Evolutionary conservation across 2,888 invertebrate species (phyloP).

Genomic region (Notodonta ziczac): DNA sequence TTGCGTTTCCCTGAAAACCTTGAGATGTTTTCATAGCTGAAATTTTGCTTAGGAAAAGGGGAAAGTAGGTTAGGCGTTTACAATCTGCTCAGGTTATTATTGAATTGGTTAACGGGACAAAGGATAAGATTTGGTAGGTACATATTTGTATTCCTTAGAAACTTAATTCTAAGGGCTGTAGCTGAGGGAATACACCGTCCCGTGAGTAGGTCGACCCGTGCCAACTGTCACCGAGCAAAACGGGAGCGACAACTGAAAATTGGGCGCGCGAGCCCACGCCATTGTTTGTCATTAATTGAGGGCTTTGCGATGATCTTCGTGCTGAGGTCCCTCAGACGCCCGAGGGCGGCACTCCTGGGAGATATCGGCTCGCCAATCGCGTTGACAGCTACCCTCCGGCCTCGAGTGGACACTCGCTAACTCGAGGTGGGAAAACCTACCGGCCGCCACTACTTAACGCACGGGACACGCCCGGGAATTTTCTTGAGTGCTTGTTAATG

Average conservation of each 20-base stretch:
- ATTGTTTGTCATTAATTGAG: slow-evolving; percentile 82
- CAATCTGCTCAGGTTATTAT: not conserved
- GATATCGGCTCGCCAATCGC: slow-evolving; percentile 80
- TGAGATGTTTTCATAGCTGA: not conserved
- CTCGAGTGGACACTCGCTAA: slow-evolving; percentile 63
- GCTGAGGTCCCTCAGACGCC: slow-evolving; percentile 58
- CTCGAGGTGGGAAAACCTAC: slow-evolving; percentile 83
- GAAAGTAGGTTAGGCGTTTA: not conserved
- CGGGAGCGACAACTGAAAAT: slow-evolving; percentile 79
- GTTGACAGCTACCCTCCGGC: slow-evolving; percentile 78
- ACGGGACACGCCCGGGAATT: slow-evolving; percentile 78
- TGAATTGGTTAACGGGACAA: not conserved
- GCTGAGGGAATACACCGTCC: slow-evolving; percentile 58
- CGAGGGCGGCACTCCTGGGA: slow-evolving; percentile 77
- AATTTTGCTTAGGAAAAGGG: not conserved
- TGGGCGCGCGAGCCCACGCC: slow-evolving; percentile 65
- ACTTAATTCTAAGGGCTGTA: slow-evolving; percentile 39
- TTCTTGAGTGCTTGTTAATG: slow-evolving; percentile 85
- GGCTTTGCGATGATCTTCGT: slow-evolving; percentile 79
- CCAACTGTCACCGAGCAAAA: slow-evolving; percentile 77
- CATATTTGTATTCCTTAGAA: slow-evolving; percentile 35
- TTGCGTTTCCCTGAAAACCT: slow-evolving; percentile 8
- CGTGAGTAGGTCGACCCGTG: slow-evolving; percentile 66
- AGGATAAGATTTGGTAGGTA: not conserved
- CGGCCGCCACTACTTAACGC: slow-evolving; percentile 82